phyloP scores from a whole-genome alignment of 2,797 vertebrate genomes.

The Notolepis coatsorum region DNA sequence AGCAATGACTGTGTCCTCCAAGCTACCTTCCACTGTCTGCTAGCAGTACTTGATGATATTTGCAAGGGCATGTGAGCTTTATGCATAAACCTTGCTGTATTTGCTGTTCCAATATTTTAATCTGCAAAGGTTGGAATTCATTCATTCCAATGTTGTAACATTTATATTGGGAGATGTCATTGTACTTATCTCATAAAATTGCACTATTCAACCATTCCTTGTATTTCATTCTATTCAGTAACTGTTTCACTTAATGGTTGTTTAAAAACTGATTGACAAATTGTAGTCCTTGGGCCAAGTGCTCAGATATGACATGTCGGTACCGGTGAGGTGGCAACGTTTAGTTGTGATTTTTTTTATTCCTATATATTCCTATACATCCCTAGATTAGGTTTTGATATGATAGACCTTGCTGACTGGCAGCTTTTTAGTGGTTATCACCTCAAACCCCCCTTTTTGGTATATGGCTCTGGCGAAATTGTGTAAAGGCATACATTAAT shows the following conservation, averaged over 20 bases:
- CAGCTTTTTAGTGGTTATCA: too few species aligned
- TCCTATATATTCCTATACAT: too few species aligned
- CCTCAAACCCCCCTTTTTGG: too few species aligned
- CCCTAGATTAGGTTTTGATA: too few species aligned
- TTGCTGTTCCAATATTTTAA: conserved; percentile 25
- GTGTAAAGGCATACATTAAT: too few species aligned
- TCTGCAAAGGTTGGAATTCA: conserved; percentile 41
- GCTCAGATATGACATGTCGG: too few species aligned
- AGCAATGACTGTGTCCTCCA: conserved; percentile 27
- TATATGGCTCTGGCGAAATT: too few species aligned
- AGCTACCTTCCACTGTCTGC: conserved; percentile 41
- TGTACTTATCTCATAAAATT: conserved; percentile 77
- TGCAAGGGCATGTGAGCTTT: conserved; percentile 32
- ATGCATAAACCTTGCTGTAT: conserved; percentile 49
- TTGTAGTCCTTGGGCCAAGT: background rate
- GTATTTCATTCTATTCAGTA: conserved; percentile 11
- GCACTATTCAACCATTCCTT: conserved; percentile 65
- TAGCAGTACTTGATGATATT: conserved; percentile 38
- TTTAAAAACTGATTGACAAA: background rate
- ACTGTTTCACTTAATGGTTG: background rate
- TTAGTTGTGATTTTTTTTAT: too few species aligned
- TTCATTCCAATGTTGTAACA: conserved; percentile 63
- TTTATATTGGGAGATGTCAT: conserved; percentile 66
- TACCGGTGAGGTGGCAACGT: too few species aligned
- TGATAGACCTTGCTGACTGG: too few species aligned